phyloP scores from a whole-genome alignment of 2,113 vertebrate genomes.

The Manacus vitellinus region DNA sequence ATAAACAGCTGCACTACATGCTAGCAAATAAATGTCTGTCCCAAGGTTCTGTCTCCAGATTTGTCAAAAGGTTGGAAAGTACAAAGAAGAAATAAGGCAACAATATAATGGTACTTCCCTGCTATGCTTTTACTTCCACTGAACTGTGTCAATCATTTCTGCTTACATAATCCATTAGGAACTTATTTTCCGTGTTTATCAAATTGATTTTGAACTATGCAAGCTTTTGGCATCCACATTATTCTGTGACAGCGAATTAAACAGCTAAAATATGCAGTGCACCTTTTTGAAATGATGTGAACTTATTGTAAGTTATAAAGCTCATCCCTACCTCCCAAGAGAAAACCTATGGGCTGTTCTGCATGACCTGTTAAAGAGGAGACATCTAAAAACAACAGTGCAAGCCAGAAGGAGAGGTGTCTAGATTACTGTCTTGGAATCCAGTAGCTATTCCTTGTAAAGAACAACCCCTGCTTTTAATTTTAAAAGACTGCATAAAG shows the following conservation, averaged over 20 bases:
- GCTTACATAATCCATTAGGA: not conserved
- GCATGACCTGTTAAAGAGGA: not conserved
- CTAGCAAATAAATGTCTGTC: not conserved
- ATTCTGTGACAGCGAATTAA: not conserved
- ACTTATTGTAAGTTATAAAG: not conserved
- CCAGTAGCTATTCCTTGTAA: not conserved
- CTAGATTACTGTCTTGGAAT: not conserved
- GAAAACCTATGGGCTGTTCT: not conserved
- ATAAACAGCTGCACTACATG: fast-evolving
- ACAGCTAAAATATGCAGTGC: not conserved
- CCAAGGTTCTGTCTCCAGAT: not conserved
- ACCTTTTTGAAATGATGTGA: not conserved
- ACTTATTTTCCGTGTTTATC: not conserved
- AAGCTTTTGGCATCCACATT: not conserved
- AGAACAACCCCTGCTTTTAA: not conserved
- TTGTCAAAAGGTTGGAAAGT: not conserved
- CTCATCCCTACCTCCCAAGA: not conserved
- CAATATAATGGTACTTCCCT: not conserved
- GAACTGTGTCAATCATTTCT: not conserved
- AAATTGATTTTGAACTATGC: not conserved
- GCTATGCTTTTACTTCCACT: not conserved
- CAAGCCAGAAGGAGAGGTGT: not conserved
- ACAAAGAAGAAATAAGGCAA: not conserved
- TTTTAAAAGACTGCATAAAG: not conserved
- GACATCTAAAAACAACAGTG: not conserved